Evolutionary conservation across 2,888 invertebrate species (phyloP).

Genomic region (Automeris io): DNA sequence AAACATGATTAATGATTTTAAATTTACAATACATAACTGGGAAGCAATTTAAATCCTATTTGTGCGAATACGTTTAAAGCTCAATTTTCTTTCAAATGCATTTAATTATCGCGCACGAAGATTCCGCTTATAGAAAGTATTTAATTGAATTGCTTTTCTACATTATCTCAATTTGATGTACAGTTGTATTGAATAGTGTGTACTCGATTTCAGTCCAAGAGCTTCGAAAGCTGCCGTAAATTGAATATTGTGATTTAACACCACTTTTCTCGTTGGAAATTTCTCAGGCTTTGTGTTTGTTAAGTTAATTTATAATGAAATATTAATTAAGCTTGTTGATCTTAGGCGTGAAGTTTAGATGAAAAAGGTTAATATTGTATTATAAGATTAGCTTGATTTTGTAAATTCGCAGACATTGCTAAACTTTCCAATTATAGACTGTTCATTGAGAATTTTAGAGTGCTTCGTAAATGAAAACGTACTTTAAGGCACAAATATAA

Average conservation of each 20-base stretch:
- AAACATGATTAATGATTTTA: no score
- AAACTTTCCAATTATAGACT: constrained; percentile 1
- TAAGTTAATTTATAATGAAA: constrained; percentile 16
- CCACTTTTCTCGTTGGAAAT: constrained; percentile 11
- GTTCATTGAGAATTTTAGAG: constrained; percentile 1
- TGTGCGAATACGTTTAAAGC: constrained; percentile 16
- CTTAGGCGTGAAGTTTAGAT: constrained; percentile 10
- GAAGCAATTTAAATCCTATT: no score
- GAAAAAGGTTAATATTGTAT: constrained; percentile 8
- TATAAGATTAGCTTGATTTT: neutral
- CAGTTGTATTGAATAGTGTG: constrained; percentile 31
- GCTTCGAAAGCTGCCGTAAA: constrained; percentile 19
- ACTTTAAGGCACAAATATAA: neutral
- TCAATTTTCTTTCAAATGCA: constrained; percentile 25
- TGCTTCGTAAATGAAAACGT: neutral
- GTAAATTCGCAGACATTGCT: neutral
- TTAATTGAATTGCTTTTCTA: constrained; percentile 45
- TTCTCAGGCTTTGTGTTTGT: constrained; percentile 6
- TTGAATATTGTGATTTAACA: constrained; percentile 27
- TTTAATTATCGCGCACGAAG: constrained; percentile 17
- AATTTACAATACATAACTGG: no score
- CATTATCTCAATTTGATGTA: constrained; percentile 22
- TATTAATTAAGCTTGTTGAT: constrained; percentile 15
- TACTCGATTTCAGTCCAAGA: constrained; percentile 23
- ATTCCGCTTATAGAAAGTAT: constrained; percentile 37